phyloP scores from a whole-genome alignment of 2,888 invertebrate genomes.

The Callinectes sapidus region DNA sequence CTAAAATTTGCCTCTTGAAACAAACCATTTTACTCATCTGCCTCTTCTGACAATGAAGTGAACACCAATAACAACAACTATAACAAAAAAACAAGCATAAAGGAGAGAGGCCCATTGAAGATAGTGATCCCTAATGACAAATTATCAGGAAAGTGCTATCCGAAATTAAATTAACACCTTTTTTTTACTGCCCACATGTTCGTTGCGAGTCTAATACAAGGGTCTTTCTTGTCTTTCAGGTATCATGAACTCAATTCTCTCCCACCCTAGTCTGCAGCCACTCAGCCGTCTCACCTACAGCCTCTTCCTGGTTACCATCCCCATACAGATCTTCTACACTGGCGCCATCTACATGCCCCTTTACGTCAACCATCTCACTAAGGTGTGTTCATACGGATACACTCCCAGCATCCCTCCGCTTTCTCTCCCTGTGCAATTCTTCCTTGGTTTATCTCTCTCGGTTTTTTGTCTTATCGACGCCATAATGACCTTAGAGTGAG shows the following conservation, averaged over 20 bases:
- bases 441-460: not conserved
- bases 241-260: not conserved
- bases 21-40: not conserved
- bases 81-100: too few relatives aligned
- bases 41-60: not conserved
- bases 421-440: not conserved
- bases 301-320: conserved; percentile 34
- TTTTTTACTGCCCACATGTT: not conserved
- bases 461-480: not conserved
- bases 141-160: too few relatives aligned
- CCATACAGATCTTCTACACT: conserved; percentile 28
- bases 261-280: not conserved
- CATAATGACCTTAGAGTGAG: too few relatives aligned
- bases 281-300: conserved; percentile 25
- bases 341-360: conserved; percentile 21
- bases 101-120: too few relatives aligned
- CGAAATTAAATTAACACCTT: too few relatives aligned
- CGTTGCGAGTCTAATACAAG: not conserved
- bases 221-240: not conserved
- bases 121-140: too few relatives aligned
- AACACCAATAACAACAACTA: too few relatives aligned
- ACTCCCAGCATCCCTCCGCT: not conserved
- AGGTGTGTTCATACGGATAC: not conserved
- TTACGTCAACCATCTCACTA: conserved; percentile 32
- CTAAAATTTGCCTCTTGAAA: too few relatives aligned